Evolutionary conservation across 2,888 invertebrate species (phyloP).

Genomic region (Caradrina clavipalpis): DNA sequence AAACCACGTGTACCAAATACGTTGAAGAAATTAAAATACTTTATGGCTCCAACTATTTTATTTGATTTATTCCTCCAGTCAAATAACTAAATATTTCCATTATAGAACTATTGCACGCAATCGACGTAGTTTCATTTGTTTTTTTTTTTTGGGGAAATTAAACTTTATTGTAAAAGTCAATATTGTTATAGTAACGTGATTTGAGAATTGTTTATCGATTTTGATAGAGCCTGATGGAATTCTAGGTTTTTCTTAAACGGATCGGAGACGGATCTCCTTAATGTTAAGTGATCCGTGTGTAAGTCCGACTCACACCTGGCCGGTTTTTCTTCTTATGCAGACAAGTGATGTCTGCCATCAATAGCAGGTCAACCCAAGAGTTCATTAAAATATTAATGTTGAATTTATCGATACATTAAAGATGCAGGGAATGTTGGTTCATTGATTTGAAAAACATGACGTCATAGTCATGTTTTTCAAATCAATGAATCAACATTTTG

Average conservation of each 20-base stretch:
- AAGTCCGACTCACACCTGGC: no score
- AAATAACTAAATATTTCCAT: slow-evolving; percentile 50
- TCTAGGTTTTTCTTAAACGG: no score
- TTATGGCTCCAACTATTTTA: slow-evolving; percentile 42
- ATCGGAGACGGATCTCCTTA: no score
- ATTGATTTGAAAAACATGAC: no score
- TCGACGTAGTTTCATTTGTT: slow-evolving; percentile 25
- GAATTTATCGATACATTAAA: background rate
- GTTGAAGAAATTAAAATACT: slow-evolving; percentile 50
- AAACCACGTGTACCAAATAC: slow-evolving; percentile 40
- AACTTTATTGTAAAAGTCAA: slow-evolving; percentile 7
- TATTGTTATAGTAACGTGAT: background rate
- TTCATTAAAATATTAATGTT: no score
- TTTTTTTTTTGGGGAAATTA: slow-evolving; percentile 32
- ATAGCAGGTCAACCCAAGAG: no score
- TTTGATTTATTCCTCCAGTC: slow-evolving; percentile 56
- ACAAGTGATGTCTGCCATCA: no score
- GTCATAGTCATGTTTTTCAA: no score
- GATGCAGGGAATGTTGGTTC: background rate
- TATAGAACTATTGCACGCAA: slow-evolving; percentile 55
- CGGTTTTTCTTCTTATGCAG: no score
- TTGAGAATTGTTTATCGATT: slow-evolving; percentile 1
- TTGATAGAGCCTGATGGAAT: background rate
- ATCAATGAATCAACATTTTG: no score
- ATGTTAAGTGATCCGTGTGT: no score